A percentile compares a stretch with the other conserved stretches of the same genome.
Conservation (phyloP, 2,113 vertebrate species). For the Pituophis catenifer region DNA sequence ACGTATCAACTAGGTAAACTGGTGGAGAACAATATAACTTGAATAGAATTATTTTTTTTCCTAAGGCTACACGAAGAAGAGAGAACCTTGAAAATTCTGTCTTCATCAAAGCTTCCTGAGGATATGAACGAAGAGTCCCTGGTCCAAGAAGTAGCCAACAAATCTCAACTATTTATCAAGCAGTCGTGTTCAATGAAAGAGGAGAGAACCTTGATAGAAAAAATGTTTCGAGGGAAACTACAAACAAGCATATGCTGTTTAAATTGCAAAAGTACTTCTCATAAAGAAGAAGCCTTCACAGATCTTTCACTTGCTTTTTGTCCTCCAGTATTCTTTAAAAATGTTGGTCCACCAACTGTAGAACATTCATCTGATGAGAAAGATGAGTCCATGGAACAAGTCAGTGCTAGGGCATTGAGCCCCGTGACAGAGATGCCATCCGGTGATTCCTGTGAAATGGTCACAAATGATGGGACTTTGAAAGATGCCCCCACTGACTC, state of each 20-base stretch:
- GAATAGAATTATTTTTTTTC: slow-evolving; percentile 22
- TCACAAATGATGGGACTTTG: slow-evolving; percentile 43
- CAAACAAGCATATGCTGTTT: slow-evolving; percentile 87
- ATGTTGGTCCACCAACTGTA: slow-evolving; percentile 46
- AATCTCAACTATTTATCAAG: slow-evolving; percentile 51
- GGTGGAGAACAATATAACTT: neutral
- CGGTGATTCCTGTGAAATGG: slow-evolving; percentile 43
- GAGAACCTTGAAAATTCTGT: slow-evolving; percentile 79
- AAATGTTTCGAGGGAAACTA: slow-evolving; percentile 92
- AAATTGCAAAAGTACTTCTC: slow-evolving; percentile 88
- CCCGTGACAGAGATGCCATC: slow-evolving; percentile 44
- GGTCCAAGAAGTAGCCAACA: slow-evolving; percentile 54
- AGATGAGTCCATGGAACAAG: slow-evolving; percentile 50
- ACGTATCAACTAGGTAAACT: neutral
- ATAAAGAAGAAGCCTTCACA: slow-evolving; percentile 94
- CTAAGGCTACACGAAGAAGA: slow-evolving; percentile 94
- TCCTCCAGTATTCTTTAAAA: slow-evolving; percentile 73
- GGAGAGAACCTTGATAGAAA: slow-evolving; percentile 87
- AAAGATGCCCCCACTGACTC: slow-evolving; percentile 53
- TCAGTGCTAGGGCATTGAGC: slow-evolving; percentile 15
- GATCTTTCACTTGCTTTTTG: slow-evolving; percentile 95
- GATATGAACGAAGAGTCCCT: slow-evolving; percentile 50
- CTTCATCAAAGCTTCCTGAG: slow-evolving; percentile 54
- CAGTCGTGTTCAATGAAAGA: slow-evolving; percentile 31
- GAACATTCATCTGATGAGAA: slow-evolving; percentile 42